These are phyloP conservation scores for Arothron firmamentum DNA, from an alignment of 2,113 vertebrate species.

Conservation along the genomic window DNA sequence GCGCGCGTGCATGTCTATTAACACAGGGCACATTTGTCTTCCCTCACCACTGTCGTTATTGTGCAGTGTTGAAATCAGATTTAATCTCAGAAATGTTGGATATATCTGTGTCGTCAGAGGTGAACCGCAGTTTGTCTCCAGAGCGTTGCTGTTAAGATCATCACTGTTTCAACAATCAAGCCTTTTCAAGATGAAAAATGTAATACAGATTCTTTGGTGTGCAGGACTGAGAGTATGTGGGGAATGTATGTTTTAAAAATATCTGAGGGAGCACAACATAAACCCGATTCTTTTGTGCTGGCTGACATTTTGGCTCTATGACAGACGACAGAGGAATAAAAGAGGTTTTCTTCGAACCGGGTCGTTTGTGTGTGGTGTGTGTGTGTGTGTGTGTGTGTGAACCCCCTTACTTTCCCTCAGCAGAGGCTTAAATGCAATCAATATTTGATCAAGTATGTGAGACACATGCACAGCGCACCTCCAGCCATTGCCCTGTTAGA, in stretches of 20 bases:
- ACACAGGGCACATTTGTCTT: too few relatives aligned
- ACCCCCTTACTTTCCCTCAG: conserved; percentile 23
- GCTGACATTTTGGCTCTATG: conserved; percentile 1
- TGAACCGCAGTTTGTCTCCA: too few relatives aligned
- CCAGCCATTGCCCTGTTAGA: conserved; percentile 18
- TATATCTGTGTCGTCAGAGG: too few relatives aligned
- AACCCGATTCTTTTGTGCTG: neutral
- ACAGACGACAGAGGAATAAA: conserved; percentile 17
- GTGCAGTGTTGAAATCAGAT: too few relatives aligned
- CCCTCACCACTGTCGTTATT: too few relatives aligned
- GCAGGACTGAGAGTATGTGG: neutral
- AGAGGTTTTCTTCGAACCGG: conserved; percentile 21
- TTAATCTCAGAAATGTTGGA: too few relatives aligned
- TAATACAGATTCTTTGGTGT: neutral
- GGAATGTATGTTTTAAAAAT: neutral
- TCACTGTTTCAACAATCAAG: neutral
- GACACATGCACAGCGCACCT: conserved; percentile 27
- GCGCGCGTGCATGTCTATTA: too few relatives aligned
- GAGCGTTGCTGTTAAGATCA: too few relatives aligned
- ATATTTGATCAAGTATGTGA: conserved; percentile 53
- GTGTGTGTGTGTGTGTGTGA: conserved; percentile 45
- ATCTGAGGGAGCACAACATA: neutral
- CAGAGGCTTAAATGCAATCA: conserved; percentile 41
- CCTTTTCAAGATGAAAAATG: neutral
- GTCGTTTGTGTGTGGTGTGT: conserved; percentile 31